Percentiles rank a stretch among this genome's conserved stretches.
Evolutionary conservation across 1,140 invertebrate species (phyloP).

Genomic region (Delia radicum): DNA sequence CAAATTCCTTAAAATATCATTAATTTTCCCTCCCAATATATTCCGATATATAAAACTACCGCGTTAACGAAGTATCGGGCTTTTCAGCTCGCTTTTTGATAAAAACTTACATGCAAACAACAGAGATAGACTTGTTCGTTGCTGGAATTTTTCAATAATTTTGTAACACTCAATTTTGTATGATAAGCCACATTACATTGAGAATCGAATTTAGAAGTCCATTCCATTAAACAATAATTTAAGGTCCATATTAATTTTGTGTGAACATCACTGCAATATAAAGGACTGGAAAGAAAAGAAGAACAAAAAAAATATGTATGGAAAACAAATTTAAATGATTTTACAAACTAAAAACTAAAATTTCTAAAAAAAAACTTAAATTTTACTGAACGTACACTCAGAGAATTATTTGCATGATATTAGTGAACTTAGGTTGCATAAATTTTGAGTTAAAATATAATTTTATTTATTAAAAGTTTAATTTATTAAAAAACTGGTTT

Average conservation of each 20-base stretch:
- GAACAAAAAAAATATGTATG: no score
- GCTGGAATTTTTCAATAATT: conserved; percentile 45
- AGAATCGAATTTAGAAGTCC: conserved; percentile 54
- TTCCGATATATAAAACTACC: no score
- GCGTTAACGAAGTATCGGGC: no score
- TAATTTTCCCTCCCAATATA: no score
- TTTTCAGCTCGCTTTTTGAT: background rate
- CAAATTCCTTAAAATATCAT: no score
- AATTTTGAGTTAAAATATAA: no score
- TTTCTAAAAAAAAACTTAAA: no score
- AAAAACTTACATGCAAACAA: conserved; percentile 52
- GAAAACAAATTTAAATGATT: background rate
- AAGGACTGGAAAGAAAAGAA: conserved; percentile 34
- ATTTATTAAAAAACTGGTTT: no score
- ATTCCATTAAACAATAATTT: conserved; percentile 57
- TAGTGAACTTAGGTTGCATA: no score
- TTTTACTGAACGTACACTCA: no score
- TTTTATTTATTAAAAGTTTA: no score
- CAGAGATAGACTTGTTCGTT: conserved; percentile 50
- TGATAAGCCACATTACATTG: conserved; percentile 52
- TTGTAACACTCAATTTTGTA: conserved; percentile 51
- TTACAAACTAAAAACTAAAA: background rate
- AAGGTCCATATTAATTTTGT: conserved; percentile 50
- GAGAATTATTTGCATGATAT: no score
- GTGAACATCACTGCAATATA: conserved; percentile 44